Evolutionary conservation across 2,113 vertebrate species (phyloP), one percentile per base, ranked within the genome.

Genomic region (Cyanistes caeruleus): DNA sequence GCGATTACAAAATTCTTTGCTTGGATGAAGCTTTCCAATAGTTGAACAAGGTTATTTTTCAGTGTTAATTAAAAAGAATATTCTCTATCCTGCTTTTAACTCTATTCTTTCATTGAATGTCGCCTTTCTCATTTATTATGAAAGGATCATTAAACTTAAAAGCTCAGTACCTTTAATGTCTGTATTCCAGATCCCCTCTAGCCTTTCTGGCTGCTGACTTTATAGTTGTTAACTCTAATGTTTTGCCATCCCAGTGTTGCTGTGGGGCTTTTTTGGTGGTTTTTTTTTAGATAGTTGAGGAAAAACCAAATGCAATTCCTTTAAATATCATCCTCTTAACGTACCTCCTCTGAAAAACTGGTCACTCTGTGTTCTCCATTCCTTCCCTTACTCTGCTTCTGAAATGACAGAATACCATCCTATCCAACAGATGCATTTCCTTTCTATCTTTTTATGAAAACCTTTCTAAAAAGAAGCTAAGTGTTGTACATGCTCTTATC

Each of bases 11-110:
- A 91, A 91, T 93, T 6, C 31, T 82, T 89, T 82, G 48, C 46
- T 51, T 53, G 73, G 19, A 33, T 46, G 27, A 68, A 35, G 76
- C 53, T 76, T 89, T 90, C 69, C 68, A 73, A 2, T 62, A 93
- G 59, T 63, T 74, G 55, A 69, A 77, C 11, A 67, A 59, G 27
- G 23, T 51, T 95, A 56, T 92, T 87, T 74, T 84, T 77, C 44
- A 69, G 31, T 84, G 49, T 89, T 95, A 76, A 96, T 84, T 70
- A 77, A 87, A 77, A 92, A 70, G 24, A 81, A 72, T 60, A 89
- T 89, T 77, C 37, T 30, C 58, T 87, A 22, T 95, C 44, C 28
- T 73, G 60, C 49, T 92, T 90, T 95, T 81, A 89, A 58, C 67
- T 79, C 44, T 91, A 41, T 93, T 78, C 44, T 59, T 82, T 24